phyloP scores from a whole-genome alignment of 2,888 invertebrate species.

The Protonemura montana region DNA sequence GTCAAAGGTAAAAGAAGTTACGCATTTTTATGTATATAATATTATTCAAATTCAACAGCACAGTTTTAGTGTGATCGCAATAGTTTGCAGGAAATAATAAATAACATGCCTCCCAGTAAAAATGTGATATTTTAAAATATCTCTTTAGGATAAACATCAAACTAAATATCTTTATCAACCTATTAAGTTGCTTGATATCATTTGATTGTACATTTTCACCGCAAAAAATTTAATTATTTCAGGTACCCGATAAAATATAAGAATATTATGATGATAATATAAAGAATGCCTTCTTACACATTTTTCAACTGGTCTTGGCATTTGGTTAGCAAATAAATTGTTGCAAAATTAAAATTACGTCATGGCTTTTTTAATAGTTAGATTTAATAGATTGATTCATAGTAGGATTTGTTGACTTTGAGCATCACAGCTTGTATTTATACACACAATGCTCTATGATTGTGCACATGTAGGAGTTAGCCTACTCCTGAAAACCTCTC shows the following conservation, averaged over 20 bases:
- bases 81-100: conserved; percentile 12
- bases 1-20: too few relatives aligned
- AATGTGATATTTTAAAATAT: not conserved
- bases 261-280: not conserved
- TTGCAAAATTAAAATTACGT: not conserved
- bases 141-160: not conserved
- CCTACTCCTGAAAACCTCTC: too few relatives aligned
- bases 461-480: not conserved
- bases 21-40: not conserved
- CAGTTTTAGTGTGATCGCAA: not conserved
- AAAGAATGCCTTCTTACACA: not conserved
- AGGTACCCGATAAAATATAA: not conserved
- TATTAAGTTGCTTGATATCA: not conserved
- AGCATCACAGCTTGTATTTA: conserved; percentile 14
- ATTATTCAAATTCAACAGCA: not conserved
- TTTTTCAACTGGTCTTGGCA: too few relatives aligned
- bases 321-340: not conserved
- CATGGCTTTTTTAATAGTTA: not conserved
- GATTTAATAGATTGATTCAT: too few relatives aligned
- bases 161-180: not conserved
- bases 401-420: not conserved
- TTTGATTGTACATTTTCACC: not conserved
- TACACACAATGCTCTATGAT: not conserved
- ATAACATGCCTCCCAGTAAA: conserved; percentile 24
- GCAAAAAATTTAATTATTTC: conserved; percentile 18